A percentile compares a stretch with the other conserved stretches of the same genome.
Conservation (phyloP, 2,113 vertebrate genomes). For the Gambusia holbrooki region DNA sequence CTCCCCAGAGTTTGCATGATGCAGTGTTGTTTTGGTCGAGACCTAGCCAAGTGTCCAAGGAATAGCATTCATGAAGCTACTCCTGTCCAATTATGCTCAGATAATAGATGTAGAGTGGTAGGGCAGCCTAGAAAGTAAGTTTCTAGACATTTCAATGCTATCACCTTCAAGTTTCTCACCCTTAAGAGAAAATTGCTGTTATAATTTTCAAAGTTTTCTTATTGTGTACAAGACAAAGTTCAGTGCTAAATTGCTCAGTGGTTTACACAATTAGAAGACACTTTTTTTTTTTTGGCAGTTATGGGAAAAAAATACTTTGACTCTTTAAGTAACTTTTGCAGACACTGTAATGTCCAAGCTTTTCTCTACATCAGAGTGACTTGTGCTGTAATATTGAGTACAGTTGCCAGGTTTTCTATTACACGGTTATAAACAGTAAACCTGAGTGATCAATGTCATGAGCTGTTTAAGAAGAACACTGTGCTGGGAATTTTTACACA, state of each 20-base stretch:
- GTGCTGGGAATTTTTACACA: neutral
- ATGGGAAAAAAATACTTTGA: neutral
- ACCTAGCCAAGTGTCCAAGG: neutral
- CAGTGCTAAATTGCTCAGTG: too few species aligned
- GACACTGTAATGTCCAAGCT: neutral
- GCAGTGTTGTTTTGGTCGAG: neutral
- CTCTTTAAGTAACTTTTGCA: neutral
- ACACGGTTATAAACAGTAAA: neutral
- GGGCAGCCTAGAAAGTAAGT: neutral
- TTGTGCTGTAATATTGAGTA: too few species aligned
- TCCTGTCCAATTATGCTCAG: neutral
- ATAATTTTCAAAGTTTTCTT: neutral
- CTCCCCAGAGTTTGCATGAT: neutral
- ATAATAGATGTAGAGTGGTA: neutral
- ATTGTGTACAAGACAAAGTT: neutral
- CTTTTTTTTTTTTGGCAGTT: too few species aligned
- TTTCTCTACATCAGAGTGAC: too few species aligned
- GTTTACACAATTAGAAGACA: neutral
- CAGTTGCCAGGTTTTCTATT: neutral
- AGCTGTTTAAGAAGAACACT: neutral
- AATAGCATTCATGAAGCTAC: neutral
- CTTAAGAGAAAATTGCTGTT: neutral
- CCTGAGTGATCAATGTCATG: neutral
- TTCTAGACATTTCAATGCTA: neutral
- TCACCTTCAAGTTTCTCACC: neutral